Evolutionary conservation across 2,888 invertebrate species (phyloP).

Genomic region (Scrobipalpa costella): DNA sequence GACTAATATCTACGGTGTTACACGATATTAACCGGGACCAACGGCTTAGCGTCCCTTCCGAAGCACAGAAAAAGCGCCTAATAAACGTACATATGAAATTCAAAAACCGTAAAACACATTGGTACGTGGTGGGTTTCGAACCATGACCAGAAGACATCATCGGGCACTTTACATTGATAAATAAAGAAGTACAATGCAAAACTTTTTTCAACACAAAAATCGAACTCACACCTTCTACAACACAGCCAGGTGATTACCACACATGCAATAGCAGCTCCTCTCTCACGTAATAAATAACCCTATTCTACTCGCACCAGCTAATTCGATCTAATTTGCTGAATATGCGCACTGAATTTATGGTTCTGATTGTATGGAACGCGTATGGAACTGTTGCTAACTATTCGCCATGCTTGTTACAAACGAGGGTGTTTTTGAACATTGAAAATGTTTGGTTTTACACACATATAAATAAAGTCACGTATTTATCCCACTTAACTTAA

Average conservation of each 20-base stretch:
- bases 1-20: no score
- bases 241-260: neutral
- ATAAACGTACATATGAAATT: no score
- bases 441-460: neutral
- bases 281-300: slow-evolving; percentile 56
- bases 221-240: neutral
- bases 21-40: no score
- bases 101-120: no score
- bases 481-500: no score
- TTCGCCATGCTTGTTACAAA: slow-evolving; percentile 6
- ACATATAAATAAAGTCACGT: no score
- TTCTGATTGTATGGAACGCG: slow-evolving; percentile 40
- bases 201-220: neutral
- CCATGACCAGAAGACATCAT: no score
- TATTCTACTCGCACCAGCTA: slow-evolving; percentile 55
- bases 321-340: slow-evolving; percentile 52
- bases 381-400: slow-evolving; percentile 28
- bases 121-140: no score
- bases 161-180: no score
- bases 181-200: no score
- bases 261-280: slow-evolving; percentile 42
- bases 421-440: neutral
- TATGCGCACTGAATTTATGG: slow-evolving; percentile 55
- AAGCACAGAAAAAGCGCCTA: no score
- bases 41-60: no score